A percentile compares a stretch with the other conserved stretches of the same genome.
Evolutionary conservation across 2,888 invertebrate genomes (phyloP).

Genomic region (Drosophila merina): DNA sequence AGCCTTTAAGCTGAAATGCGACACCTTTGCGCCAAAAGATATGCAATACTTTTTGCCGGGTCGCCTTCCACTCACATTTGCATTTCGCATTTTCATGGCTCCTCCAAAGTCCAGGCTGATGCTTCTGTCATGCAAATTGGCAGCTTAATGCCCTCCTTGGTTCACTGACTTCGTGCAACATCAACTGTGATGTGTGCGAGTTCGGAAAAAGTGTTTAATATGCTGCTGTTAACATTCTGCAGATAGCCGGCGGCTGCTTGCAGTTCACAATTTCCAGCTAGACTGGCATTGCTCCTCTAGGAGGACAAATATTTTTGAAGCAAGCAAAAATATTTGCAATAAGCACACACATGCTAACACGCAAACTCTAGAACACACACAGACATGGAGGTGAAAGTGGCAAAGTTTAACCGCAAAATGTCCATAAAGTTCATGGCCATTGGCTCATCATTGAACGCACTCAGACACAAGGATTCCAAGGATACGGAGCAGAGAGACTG

Average conservation of each 20-base stretch:
- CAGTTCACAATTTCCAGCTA: slow-evolving; percentile 37
- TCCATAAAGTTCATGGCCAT: slow-evolving; percentile 52
- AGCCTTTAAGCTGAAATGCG: slow-evolving; percentile 12
- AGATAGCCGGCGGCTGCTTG: slow-evolving; percentile 37
- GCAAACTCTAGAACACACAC: slow-evolving; percentile 2
- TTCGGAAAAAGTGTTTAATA: slow-evolving; percentile 52
- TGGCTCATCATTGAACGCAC: slow-evolving; percentile 44
- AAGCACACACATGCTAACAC: slow-evolving; percentile 7
- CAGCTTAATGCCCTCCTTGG: slow-evolving; percentile 42
- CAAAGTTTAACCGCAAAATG: slow-evolving; percentile 43
- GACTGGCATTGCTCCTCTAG: slow-evolving; percentile 23
- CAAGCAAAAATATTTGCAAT: slow-evolving; percentile 61
- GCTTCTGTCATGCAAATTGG: slow-evolving; percentile 40
- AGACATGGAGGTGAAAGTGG: slow-evolving; percentile 11
- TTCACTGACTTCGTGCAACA: slow-evolving; percentile 47
- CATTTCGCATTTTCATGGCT: slow-evolving; percentile 26
- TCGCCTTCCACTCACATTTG: slow-evolving; percentile 19
- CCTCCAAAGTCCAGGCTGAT: neutral
- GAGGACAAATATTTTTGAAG: slow-evolving; percentile 58
- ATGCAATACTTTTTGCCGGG: slow-evolving; percentile 18
- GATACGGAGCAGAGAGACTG: neutral
- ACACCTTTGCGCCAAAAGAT: slow-evolving; percentile 25
- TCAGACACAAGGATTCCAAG: slow-evolving; percentile 26
- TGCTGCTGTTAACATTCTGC: slow-evolving; percentile 42
- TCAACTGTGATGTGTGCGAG: slow-evolving; percentile 16